Evolutionary conservation across 2,888 invertebrate species (phyloP).

Genomic region (Trichogramma evanescens): DNA sequence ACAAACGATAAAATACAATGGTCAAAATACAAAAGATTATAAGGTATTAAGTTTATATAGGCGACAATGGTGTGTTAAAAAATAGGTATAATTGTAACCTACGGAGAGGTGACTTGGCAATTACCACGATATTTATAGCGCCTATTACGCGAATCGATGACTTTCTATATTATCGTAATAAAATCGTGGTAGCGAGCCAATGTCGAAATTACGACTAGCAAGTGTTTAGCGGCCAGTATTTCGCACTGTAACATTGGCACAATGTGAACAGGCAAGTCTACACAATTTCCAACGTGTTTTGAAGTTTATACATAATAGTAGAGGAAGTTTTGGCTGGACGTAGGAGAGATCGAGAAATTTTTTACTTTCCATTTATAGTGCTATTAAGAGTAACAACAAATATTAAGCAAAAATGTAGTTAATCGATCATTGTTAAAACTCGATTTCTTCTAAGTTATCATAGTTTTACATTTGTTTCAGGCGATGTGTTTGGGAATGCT

Average conservation of each 20-base stretch:
- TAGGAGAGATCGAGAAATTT: conserved; percentile 7
- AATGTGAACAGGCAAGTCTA: conserved; percentile 32
- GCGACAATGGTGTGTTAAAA: conserved; percentile 11
- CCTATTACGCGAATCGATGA: conserved; percentile 2
- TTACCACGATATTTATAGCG: conserved; percentile 9
- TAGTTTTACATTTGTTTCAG: no score
- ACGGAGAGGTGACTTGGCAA: conserved; percentile 16
- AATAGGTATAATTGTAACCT: conserved; percentile 11
- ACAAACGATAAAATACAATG: conserved; percentile 11
- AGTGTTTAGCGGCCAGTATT: conserved; percentile 30
- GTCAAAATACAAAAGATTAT: conserved; percentile 10
- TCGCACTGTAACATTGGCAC: conserved; percentile 30
- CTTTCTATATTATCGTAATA: conserved; percentile 9
- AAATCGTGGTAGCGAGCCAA: conserved; percentile 14
- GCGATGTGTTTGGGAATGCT: conserved; percentile 25
- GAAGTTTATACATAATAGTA: conserved; percentile 20
- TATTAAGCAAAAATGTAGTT: no score
- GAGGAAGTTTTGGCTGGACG: conserved; percentile 11
- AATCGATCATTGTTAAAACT: no score
- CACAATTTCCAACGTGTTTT: conserved; percentile 28
- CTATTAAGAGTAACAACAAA: no score
- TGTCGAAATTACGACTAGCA: conserved; percentile 22
- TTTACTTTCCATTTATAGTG: no score
- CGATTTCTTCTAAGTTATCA: no score
- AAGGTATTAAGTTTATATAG: conserved; percentile 8